phyloP scores from a whole-genome alignment of 1,140 invertebrate species.

The Saccostrea glomerata region DNA sequence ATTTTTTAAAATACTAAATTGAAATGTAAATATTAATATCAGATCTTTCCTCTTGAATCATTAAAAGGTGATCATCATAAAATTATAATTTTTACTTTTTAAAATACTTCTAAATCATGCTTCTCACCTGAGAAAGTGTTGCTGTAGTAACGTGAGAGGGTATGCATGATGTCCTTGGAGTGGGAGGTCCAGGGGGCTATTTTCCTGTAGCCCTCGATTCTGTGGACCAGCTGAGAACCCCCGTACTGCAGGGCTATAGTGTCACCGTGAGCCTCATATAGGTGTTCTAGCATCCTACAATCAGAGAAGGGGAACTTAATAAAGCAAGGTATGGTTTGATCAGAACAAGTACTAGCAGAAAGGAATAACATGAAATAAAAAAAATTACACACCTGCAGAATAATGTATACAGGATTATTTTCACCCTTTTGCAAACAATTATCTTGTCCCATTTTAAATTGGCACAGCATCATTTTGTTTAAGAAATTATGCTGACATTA shows the following conservation, averaged over 20 bases:
- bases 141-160: conserved; percentile 97
- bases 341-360: background rate
- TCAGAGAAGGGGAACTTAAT: background rate
- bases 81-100: background rate
- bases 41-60: background rate
- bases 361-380: too few relatives aligned
- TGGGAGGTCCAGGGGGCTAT: conserved; percentile 95
- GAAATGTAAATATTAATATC: too few relatives aligned
- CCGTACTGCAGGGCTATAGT: conserved; percentile 98
- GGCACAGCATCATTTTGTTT: too few relatives aligned
- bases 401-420: too few relatives aligned
- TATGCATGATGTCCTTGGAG: conserved; percentile 99
- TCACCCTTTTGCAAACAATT: too few relatives aligned
- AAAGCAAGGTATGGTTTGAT: background rate
- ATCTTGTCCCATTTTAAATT: too few relatives aligned
- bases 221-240: conserved; percentile 97
- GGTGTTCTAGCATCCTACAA: conserved; percentile 91
- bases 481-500: too few relatives aligned
- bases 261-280: conserved; percentile 99
- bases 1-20: too few relatives aligned
- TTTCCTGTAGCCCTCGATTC: conserved; percentile 94
- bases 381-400: too few relatives aligned
- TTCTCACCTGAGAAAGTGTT: conserved; percentile 94
- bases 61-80: background rate
- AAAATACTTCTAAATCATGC: background rate